Percentiles rank a stretch among this genome's conserved stretches.
These are phyloP conservation scores for Rhopalosiphum padi DNA, from an alignment of 1,140 invertebrate species.

Conservation along the genomic window DNA sequence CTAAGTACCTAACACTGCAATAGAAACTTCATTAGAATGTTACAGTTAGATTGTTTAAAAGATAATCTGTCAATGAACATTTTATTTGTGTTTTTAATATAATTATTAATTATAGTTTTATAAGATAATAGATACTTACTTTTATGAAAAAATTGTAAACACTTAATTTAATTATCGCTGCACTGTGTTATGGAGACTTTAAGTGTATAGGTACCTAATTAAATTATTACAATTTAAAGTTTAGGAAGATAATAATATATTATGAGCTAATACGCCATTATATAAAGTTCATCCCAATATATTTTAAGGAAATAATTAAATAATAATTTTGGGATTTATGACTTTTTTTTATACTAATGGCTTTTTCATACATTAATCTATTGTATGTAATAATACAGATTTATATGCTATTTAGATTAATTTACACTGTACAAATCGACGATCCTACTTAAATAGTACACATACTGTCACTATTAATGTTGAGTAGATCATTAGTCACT, in stretches of 20 bases:
- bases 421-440: background rate
- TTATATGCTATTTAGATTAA: background rate
- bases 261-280: background rate
- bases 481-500: no score
- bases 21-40: background rate
- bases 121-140: background rate
- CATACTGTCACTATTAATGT: no score
- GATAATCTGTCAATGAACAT: background rate
- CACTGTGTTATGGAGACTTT: background rate
- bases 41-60: background rate
- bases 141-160: background rate
- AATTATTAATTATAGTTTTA: background rate
- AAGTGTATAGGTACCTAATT: background rate
- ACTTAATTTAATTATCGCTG: slow-evolving; percentile 13
- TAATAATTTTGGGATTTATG: background rate
- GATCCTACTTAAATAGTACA: no score
- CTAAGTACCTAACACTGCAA: background rate
- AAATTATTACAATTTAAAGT: background rate
- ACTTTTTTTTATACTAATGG: background rate
- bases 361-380: background rate
- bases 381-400: background rate
- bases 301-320: background rate
- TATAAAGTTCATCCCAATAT: background rate
- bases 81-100: background rate
- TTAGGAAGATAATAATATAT: background rate